Conservation (phyloP, 2,113 vertebrate species). For the Loxodonta africana region DNA sequence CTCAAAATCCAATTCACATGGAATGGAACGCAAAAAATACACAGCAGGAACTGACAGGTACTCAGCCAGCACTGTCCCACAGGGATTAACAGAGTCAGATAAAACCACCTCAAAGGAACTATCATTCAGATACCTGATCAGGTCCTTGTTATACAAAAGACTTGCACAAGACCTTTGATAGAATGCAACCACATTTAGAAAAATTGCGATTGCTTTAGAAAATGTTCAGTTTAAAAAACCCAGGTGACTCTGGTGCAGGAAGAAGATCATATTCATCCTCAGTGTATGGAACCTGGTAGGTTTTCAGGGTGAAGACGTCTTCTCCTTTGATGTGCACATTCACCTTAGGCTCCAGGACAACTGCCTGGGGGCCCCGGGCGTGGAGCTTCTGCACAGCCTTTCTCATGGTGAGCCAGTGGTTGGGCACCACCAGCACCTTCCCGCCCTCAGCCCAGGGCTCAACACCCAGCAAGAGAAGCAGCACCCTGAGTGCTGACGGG, state of each 20-base stretch:
- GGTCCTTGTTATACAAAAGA: slow-evolving; percentile 86
- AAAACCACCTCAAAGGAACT: slow-evolving; percentile 43
- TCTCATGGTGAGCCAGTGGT: slow-evolving; percentile 93
- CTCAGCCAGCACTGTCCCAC: no score
- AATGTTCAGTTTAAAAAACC: slow-evolving; percentile 25
- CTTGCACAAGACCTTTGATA: slow-evolving; percentile 77
- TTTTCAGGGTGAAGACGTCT: slow-evolving; percentile 87
- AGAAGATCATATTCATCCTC: slow-evolving; percentile 65
- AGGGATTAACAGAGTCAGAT: no score
- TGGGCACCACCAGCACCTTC: slow-evolving; percentile 93
- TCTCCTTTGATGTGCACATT: slow-evolving; percentile 86
- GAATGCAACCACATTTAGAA: neutral
- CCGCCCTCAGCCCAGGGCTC: slow-evolving; percentile 79
- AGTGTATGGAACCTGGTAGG: slow-evolving; percentile 83
- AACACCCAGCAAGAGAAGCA: slow-evolving; percentile 72
- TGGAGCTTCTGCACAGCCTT: slow-evolving; percentile 87
- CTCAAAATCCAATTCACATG: slow-evolving; percentile 87
- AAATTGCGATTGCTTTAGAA: neutral
- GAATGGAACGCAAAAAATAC: slow-evolving; percentile 89
- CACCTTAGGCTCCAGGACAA: slow-evolving; percentile 90
- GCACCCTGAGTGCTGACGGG: fast-evolving
- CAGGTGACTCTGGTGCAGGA: neutral
- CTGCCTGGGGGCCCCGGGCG: slow-evolving; percentile 88
- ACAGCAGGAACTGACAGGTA: neutral
- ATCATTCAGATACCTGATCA: slow-evolving; percentile 87